Conservation (phyloP, 2,888 invertebrate species). For the Pollenia amentaria region DNA sequence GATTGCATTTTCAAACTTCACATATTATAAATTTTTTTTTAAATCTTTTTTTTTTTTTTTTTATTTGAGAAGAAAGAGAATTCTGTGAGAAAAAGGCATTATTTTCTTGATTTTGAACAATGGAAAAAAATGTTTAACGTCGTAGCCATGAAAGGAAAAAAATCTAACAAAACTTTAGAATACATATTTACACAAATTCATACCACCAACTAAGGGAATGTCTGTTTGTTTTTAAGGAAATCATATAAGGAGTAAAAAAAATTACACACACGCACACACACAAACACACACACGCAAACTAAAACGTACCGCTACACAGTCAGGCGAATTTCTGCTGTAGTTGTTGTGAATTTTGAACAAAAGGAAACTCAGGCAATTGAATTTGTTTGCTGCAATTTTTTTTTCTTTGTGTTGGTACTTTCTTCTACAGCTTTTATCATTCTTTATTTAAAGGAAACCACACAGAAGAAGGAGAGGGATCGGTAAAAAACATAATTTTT, state of each 20-base stretch:
- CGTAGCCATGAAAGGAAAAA: constrained; percentile 9
- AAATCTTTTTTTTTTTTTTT: background rate
- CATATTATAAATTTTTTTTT: constrained; percentile 43
- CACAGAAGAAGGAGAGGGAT: constrained; percentile 22
- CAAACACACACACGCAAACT: constrained; percentile 8
- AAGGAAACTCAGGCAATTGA: constrained; percentile 69
- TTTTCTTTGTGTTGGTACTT: background rate
- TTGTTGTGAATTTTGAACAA: constrained; percentile 63
- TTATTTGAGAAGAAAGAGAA: background rate
- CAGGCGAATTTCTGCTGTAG: constrained; percentile 24
- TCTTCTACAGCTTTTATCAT: constrained; percentile 42
- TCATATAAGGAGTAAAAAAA: constrained; percentile 27
- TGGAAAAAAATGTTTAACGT: constrained; percentile 25
- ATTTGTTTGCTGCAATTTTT: constrained; percentile 45
- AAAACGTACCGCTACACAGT: background rate
- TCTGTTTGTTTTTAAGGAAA: constrained; percentile 33
- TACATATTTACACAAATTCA: background rate
- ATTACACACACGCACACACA: background rate
- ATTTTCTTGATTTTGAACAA: constrained; percentile 33
- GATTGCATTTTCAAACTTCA: constrained; percentile 69
- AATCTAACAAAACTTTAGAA: constrained; percentile 16
- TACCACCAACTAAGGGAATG: background rate
- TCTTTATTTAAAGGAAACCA: constrained; percentile 58
- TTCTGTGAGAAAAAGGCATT: constrained; percentile 20
- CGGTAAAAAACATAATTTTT: background rate